Evolutionary conservation across 2,797 vertebrate species (phyloP), one percentile per base, ranked within the genome.

Genomic region (Leucoraja ocellata): DNA sequence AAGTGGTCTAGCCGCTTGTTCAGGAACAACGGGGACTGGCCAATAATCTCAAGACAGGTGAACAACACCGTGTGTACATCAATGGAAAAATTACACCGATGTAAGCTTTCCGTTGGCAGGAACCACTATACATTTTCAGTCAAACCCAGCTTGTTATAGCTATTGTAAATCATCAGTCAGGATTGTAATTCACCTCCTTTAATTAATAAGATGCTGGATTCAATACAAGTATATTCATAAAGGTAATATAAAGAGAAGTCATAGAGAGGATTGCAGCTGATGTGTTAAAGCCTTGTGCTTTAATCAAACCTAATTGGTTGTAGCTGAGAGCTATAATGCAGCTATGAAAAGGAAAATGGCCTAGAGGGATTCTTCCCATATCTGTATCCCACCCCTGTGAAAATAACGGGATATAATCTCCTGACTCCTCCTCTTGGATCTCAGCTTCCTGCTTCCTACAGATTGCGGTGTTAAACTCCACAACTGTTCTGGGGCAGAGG

Each of bases 141-240:
- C 61, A 58, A 46, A 54, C 21, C 21, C 46, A 25, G 80, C 61
- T 32, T 32, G 58, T 7, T 14, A n/a, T 7, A 63, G 54, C 11
- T 23, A 46, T 2, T 54, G 58, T n/a, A 28, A 86, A 86, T 86
- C 83, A 65, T 28, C 25, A 2, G 28, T 86, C 83, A 86, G 28
- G 25, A 63, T 58, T 86, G 83, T 86, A 86, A 63, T 86, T 58
- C 28, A 58, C 83, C 58, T 86, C 28, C 25, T 65, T n/a, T 93
- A 80, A 79, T 93, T 93, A 71, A 77, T 93, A 76, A 74, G 58
- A 8, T 77, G 14, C 46, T 74, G 71, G 32, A 28, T 79, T 79
- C 21, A 79, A n/a, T 65, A 39, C 68, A 54, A 21, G 91, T n/a
- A 77, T 18, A 18, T 86, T 86, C 83, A 65, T 63, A 86, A 65